Evolutionary conservation across 2,888 invertebrate species (phyloP), one percentile per base, ranked within the genome.

Genomic region (Hyalella azteca): DNA sequence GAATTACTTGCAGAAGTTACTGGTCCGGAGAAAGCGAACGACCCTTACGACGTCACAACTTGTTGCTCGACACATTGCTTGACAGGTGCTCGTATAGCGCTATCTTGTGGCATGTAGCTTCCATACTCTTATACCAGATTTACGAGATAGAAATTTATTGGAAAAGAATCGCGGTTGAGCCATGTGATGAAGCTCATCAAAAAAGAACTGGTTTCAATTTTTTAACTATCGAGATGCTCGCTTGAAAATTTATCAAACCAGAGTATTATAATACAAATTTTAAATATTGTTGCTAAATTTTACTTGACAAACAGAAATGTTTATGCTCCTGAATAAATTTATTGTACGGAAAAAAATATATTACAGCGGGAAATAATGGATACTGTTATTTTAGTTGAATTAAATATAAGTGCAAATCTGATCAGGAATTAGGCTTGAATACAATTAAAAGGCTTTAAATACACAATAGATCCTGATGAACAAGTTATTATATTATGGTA

Each of bases 1-100:
- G 66, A 66, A 66, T 66, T 66, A 66, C 66, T 66, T 66, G 66
- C 66, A 66, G 66, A 39, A 66, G 66, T 66, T 66, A 66, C 66
- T 66, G 66, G 66, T 36, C 36, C 39, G n/a, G 66, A 32, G 36
- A 66, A 66, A 66, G 32, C 36, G 36, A 66, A 39, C 32, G 66
- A 36, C 66, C 36, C 32, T 66, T 66, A 66, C 66, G 36, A 11
- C 66, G 36, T 36, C 29, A 29, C 39, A 36, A 66, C 66, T 66
- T 66, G 66, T 66, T 66, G 29, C 66, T 29, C n/a, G 66, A 15
- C 66, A 66, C 36, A 66, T 66, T 66, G 32, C 36, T 66, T 66
- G 66, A 66, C 66, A 66, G n/a, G 19, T 15, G 19, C 59, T 22
- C 36, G 66, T n/a, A 15, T 9, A 11, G 45, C 11, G 9, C 54